Evolutionary conservation across 2,113 vertebrate genomes (phyloP), one percentile per base, ranked within the genome.

Genomic region (Callaeas wilsoni): DNA sequence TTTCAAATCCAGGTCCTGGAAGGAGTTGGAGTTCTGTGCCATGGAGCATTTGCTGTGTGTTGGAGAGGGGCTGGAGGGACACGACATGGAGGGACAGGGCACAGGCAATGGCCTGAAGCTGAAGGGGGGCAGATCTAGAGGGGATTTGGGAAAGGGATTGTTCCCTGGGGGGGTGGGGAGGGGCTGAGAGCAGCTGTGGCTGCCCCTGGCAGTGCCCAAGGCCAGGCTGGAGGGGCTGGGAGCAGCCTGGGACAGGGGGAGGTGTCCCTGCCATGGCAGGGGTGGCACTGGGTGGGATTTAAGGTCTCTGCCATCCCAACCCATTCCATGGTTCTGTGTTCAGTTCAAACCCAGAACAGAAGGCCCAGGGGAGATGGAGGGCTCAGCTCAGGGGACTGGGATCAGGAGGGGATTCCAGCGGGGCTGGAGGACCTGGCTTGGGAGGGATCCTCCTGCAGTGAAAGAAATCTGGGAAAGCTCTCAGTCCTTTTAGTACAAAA

Each of bases 31-130:
- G 37, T 47, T 26, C 62, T 2, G 1, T 12, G 78, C 39, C 17
- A 4, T 0, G 6, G n/a, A 82, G 12, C 1, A 2, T 30, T 67
- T 37, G 39, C 17, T 81, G n/a, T 18, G 35, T 25, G 33, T 3
- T 50, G 77, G 64, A 50, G 50, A 74, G 22, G 27, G 32, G 27
- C 26, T 56, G 42, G 30, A 64, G 41, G 29, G 71, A 42, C 44
- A 41, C n/a, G 18, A 13, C 8, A 20, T 2, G 15, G 30, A 29
- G 49, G 29, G n/a, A 19, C 50, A 49, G 60, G 30, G 62, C 1
- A 0, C n/a, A 35, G 57, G 68, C 37, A 52, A 39, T 37, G 67
- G 41, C 32, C 12, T 75, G 10, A 7, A 9, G 16, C 18, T 46
- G 41, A 10, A 19, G 12, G 35, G 42, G 39, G 64, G 64, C 17